Evolutionary conservation across 2,888 invertebrate species (phyloP), one percentile per base, ranked within the genome.

Genomic region (Coenonympha arcania): DNA sequence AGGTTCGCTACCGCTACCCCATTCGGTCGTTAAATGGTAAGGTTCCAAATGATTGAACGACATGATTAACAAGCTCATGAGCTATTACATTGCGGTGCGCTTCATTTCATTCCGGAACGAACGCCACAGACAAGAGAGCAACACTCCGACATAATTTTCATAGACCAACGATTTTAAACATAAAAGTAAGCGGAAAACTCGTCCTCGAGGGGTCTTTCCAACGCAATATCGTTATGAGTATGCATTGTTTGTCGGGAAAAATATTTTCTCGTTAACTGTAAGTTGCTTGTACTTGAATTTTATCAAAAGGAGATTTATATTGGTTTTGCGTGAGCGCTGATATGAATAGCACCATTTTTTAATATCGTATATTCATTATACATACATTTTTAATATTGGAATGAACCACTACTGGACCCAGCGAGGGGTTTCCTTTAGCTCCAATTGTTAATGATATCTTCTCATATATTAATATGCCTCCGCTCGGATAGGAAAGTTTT

Each of bases 161-260:
- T 46, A 46, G 37, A 37, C 37, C 37, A 37, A 37, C 42, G 46
- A 36, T 46, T 37, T 37, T 30, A 36, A 36, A 28, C 46, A 42
- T 42, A 42, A 31, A 42, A 42, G 31, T 31, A 9, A 42, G 42
- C 42, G 42, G 42, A 42, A 41, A 42, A 31, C 42, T 42, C 42
- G 42, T 31, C 42, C 44, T 44, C 34, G n/a, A 34, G 51, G 37
- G 51, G 37, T 47, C 47, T 34, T 42, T 48, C 20, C 42, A 26
- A 50, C 34, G 41, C 36, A 41, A 50, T 26, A 50, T 50, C 41
- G 11, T 41, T 46, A 42, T 45, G 50, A 50, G 45, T 50, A 50
- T 50, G 41, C 50, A 46, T 46, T 51, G 51, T 51, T 47, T 34
- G 33, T 31, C 18, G 18, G 42, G 26, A 37, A 51, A 49, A 42